Evolutionary conservation across 2,888 invertebrate genomes (phyloP).

Genomic region (Cephonodes hylas): DNA sequence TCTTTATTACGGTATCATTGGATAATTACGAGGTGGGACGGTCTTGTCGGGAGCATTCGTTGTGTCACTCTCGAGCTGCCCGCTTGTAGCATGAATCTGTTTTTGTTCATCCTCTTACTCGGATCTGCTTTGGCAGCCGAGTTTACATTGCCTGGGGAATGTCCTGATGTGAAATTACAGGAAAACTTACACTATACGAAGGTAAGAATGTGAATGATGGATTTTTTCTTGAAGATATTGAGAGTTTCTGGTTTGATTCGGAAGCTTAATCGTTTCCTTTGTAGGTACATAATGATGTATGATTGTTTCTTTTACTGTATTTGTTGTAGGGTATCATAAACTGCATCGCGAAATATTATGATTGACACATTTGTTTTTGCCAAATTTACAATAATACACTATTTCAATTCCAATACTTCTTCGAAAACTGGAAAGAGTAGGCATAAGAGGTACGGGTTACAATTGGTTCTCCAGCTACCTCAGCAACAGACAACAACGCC

Average conservation of each 20-base stretch:
- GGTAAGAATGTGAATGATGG: constrained; percentile 38
- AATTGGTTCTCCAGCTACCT: too few species aligned
- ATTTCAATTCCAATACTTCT: too few species aligned
- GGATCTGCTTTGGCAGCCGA: constrained; percentile 46
- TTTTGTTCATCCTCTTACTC: constrained; percentile 41
- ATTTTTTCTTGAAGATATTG: not conserved
- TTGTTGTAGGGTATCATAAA: too few species aligned
- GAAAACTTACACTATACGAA: constrained; percentile 66
- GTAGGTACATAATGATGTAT: too few species aligned
- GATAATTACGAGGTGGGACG: constrained; percentile 68
- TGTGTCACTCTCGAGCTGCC: not conserved
- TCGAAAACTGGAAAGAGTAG: too few species aligned
- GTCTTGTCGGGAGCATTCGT: constrained; percentile 16
- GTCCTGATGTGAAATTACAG: constrained; percentile 63
- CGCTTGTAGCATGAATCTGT: constrained; percentile 38
- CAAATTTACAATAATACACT: too few species aligned
- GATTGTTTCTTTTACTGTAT: too few species aligned
- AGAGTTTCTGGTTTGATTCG: not conserved
- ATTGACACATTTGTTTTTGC: too few species aligned
- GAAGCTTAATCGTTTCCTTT: too few species aligned
- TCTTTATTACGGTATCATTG: constrained; percentile 58
- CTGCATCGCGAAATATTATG: too few species aligned
- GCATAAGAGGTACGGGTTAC: too few species aligned
- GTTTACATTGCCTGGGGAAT: constrained; percentile 63
- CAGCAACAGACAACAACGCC: too few species aligned